These are phyloP conservation scores for Tringa solitaria DNA, from an alignment of 2,113 vertebrate species.

Conservation along the genomic window DNA sequence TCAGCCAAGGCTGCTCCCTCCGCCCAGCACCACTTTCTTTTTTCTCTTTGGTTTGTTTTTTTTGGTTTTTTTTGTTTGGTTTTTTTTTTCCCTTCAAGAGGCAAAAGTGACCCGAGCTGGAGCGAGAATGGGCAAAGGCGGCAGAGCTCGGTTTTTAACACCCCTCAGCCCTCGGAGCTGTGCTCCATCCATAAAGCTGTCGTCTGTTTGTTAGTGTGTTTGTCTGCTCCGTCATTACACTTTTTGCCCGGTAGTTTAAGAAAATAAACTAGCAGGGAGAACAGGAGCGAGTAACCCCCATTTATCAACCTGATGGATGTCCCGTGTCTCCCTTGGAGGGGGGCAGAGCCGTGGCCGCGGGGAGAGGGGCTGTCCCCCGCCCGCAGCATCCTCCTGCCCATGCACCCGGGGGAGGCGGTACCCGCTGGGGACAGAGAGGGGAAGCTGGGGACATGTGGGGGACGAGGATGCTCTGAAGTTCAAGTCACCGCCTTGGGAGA, in stretches of 20 bases:
- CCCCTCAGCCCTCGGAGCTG: background rate
- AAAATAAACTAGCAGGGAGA: slow-evolving; percentile 49
- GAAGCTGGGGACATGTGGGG: background rate
- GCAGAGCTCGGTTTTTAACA: background rate
- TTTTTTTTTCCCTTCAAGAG: background rate
- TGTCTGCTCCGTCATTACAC: slow-evolving; percentile 27
- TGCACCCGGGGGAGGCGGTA: too few relatives aligned
- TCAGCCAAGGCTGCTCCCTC: background rate
- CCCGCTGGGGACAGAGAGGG: background rate
- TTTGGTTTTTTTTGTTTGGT: background rate
- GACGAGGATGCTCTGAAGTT: background rate
- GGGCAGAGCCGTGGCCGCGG: background rate
- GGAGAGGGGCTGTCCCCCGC: background rate
- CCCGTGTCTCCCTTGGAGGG: background rate
- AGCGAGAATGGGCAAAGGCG: background rate
- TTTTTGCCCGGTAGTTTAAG: slow-evolving; percentile 55
- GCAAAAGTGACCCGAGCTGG: background rate
- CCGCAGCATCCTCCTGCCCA: background rate
- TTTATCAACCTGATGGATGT: slow-evolving; percentile 51
- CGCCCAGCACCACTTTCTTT: background rate
- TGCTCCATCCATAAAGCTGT: slow-evolving; percentile 62
- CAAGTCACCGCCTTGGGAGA: background rate
- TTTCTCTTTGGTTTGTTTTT: background rate
- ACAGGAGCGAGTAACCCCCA: slow-evolving; percentile 22
- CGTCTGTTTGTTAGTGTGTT: slow-evolving; percentile 60